Percentiles rank a stretch among this genome's conserved stretches.
Evolutionary conservation across 2,113 vertebrate genomes (phyloP).

Genomic region (Acanthochromis polyacanthus): DNA sequence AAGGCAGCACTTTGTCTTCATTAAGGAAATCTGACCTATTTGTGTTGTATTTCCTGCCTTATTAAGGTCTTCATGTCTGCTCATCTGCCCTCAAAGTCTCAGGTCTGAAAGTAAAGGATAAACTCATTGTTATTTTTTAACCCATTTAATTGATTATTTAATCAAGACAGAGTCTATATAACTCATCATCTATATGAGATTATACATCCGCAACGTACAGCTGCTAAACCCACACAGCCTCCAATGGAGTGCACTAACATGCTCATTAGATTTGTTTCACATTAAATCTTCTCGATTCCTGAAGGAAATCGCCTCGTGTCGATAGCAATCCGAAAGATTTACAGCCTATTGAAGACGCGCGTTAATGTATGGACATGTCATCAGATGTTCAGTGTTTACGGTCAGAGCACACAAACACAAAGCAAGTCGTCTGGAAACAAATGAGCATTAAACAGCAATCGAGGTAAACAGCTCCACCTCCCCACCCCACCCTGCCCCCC

Average conservation of each 20-base stretch:
- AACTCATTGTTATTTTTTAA: not conserved
- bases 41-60: conserved; percentile 49
- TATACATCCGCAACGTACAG: not conserved
- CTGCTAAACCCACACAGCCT: not conserved
- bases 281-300: conserved; percentile 13
- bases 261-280: conserved; percentile 9
- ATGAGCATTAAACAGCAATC: conserved; percentile 46
- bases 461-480: conserved; percentile 46
- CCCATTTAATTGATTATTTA: conserved; percentile 7
- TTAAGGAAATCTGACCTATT: conserved; percentile 66
- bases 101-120: not conserved
- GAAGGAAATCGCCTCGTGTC: conserved; percentile 5
- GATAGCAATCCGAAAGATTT: not conserved
- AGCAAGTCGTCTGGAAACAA: conserved; percentile 51
- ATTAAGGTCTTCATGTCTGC: conserved; percentile 63
- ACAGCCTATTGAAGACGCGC: conserved; percentile 23
- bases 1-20: conserved; percentile 43
- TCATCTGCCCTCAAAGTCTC: conserved; percentile 12
- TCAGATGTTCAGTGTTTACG: conserved; percentile 56
- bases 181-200: not conserved
- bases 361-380: conserved; percentile 34
- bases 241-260: not conserved
- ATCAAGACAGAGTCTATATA: not conserved
- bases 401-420: conserved; percentile 64
- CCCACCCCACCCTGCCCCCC: too few species aligned